Percentiles rank a stretch among this genome's conserved stretches.
phyloP scores from a whole-genome alignment of 2,888 invertebrate species.

The Periphyllus acericola region DNA sequence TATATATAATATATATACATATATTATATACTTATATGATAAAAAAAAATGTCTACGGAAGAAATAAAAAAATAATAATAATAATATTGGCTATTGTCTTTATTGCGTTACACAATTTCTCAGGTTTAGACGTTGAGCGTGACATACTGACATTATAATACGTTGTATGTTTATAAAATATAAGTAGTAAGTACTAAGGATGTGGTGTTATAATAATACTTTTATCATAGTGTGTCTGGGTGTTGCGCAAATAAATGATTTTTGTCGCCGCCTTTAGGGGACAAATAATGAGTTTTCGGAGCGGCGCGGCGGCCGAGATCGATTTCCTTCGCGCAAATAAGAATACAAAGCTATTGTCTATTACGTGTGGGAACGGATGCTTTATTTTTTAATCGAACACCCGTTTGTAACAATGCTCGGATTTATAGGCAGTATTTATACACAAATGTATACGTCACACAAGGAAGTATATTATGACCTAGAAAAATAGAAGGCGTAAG shows the following conservation, averaged over 20 bases:
- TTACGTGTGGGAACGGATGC: neutral
- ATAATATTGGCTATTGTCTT: constrained; percentile 24
- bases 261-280: neutral
- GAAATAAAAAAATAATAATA: constrained; percentile 15
- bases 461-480: too few species aligned
- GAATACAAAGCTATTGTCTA: neutral
- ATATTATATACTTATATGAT: neutral
- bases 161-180: neutral
- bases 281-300: neutral
- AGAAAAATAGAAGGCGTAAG: too few species aligned
- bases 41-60: constrained; percentile 36
- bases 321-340: neutral
- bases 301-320: neutral
- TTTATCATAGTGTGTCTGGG: neutral
- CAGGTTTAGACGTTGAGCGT: neutral
- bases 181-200: too few species aligned
- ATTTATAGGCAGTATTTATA: too few species aligned
- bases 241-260: neutral
- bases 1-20: neutral
- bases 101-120: neutral
- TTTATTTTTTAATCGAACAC: neutral
- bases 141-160: neutral
- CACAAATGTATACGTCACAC: too few species aligned
- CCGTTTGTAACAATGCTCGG: neutral
- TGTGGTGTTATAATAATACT: neutral